Conservation (phyloP, 2,113 vertebrate species). For the Pluvialis apricaria region DNA sequence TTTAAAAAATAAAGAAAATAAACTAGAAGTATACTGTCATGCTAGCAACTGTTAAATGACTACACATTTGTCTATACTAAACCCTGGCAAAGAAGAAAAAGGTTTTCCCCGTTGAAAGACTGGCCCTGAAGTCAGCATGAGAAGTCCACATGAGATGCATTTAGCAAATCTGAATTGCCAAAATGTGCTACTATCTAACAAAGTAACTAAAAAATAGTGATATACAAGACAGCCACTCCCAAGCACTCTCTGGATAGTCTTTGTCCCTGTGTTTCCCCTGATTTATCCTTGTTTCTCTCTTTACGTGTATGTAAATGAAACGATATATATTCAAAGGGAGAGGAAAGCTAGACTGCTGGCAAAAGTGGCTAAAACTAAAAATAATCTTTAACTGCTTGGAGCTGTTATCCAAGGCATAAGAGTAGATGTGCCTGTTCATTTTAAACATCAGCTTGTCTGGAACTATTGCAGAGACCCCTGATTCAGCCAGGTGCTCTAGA, state of each 20-base stretch:
- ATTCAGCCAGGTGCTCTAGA: not conserved
- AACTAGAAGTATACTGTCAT: not conserved
- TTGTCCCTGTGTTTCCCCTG: not conserved
- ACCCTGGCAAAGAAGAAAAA: not conserved
- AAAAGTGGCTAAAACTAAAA: not conserved
- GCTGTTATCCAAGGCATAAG: not conserved
- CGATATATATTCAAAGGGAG: accelerated
- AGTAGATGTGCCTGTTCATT: not conserved
- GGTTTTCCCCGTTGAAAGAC: not conserved
- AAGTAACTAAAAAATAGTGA: not conserved
- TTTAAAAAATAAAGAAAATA: not conserved
- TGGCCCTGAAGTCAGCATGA: not conserved
- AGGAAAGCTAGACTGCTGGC: not conserved
- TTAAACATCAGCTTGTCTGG: not conserved
- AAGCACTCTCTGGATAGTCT: not conserved
- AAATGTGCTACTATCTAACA: not conserved
- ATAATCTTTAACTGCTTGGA: not conserved
- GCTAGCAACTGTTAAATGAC: not conserved
- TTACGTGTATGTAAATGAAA: not conserved
- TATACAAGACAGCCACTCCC: not conserved
- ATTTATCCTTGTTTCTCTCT: not conserved
- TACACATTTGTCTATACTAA: not conserved
- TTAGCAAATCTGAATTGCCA: not conserved
- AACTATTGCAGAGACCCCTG: not conserved
- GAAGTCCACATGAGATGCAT: not conserved